phyloP scores from a whole-genome alignment of 2,888 invertebrate genomes.

The Arctia plantaginis region DNA sequence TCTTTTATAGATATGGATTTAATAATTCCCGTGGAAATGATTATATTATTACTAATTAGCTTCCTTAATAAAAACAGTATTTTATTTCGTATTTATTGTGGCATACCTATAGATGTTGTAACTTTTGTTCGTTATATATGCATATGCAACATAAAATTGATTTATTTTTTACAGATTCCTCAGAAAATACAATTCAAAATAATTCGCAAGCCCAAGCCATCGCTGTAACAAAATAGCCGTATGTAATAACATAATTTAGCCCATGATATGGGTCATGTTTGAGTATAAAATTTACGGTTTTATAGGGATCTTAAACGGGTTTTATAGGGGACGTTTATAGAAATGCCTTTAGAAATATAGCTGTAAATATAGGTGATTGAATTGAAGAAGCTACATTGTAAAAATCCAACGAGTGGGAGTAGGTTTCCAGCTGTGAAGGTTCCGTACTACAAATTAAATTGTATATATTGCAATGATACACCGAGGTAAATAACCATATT shows the following conservation, averaged over 20 bases:
- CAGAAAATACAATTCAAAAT: neutral
- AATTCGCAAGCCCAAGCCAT: neutral
- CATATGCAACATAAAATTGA: no score
- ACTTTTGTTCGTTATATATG: no score
- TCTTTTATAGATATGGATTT: no score
- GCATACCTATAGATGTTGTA: no score
- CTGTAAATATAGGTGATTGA: neutral
- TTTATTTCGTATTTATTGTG: no score
- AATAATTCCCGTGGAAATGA: no score
- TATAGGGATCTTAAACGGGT: conserved; percentile 16
- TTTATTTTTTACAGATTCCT: neutral
- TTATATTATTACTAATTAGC: no score
- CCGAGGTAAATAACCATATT: no score
- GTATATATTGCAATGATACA: neutral
- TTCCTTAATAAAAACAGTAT: no score
- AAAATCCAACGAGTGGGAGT: neutral
- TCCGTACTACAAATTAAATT: neutral
- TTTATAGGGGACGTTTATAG: conserved; percentile 10
- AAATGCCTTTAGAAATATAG: conserved; percentile 8
- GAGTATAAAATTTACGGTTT: conserved; percentile 10
- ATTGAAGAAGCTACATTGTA: neutral
- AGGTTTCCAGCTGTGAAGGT: neutral
- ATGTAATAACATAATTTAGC: conserved; percentile 7
- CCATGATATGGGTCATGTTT: conserved; percentile 8
- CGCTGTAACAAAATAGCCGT: neutral